Percentiles rank a stretch among this genome's conserved stretches.
phyloP scores from a whole-genome alignment of 2,888 invertebrate species.

The Cloeon dipterum region DNA sequence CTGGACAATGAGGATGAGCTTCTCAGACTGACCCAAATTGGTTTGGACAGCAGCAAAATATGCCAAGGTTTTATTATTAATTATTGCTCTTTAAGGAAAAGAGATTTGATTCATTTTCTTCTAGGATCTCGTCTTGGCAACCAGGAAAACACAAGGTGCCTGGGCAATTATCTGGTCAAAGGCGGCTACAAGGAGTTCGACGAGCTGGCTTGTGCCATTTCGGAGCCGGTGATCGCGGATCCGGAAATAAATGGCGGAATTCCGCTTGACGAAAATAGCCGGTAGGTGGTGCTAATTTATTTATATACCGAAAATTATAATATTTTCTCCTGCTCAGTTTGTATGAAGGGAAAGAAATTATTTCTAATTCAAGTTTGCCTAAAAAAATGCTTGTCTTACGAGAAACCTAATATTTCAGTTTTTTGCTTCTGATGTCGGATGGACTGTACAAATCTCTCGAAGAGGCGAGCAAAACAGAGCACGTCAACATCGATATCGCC shows the following conservation, averaged over 20 bases:
- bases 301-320: not conserved
- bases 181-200: conserved; percentile 67
- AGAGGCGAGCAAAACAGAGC: conserved; percentile 50
- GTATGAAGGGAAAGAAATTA: not conserved
- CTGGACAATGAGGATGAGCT: conserved; percentile 67
- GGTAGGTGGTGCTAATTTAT: not conserved
- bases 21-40: conserved; percentile 47
- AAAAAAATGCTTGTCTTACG: too few relatives aligned
- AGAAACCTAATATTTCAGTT: too few relatives aligned
- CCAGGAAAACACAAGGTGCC: conserved; percentile 59
- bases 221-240: conserved; percentile 61
- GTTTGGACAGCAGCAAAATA: conserved; percentile 44
- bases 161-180: conserved; percentile 74
- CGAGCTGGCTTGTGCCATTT: conserved; percentile 36
- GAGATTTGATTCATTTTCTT: not conserved
- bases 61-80: conserved; percentile 28
- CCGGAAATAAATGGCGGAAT: conserved; percentile 70
- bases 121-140: conserved; percentile 48
- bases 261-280: conserved; percentile 48
- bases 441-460: conserved; percentile 66
- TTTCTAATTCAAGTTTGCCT: not conserved
- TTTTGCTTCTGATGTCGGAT: conserved; percentile 63
- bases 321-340: not conserved
- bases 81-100: too few relatives aligned
- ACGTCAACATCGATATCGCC: conserved; percentile 60